Evolutionary conservation across 2,113 vertebrate species (phyloP), one percentile per base, ranked within the genome.

Genomic region (Prunella himalayana): DNA sequence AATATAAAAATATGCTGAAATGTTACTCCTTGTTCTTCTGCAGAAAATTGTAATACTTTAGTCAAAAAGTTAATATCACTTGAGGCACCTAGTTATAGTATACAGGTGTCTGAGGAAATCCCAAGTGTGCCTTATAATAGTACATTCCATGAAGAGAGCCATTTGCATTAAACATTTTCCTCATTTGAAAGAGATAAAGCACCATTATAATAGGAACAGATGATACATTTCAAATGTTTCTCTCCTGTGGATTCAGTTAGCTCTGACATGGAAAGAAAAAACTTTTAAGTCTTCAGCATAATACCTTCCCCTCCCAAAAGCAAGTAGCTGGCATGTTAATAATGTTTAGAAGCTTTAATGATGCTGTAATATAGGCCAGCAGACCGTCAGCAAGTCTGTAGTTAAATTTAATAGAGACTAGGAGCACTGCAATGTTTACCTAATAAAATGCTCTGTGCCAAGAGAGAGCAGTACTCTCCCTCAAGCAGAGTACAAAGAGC

Each of bases 91-190:
- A 54, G 59, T 49, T 80, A 49, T 5, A 30, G 42, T 13, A 50
- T 47, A 86, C 22, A 65, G 15, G 53, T 85, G 71, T 81, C 83
- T 85, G 57, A 82, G 51, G 51, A 84, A 84, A 83, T 82, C 66
- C 39, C 35, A 86, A 83, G 44, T 45, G 80, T 77, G 59, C 31
- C 6, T 2, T 72, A 37, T 75, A 90, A 82, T 20, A 86, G 44
- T 70, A 75, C 28, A 41, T 88, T 95, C 79, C 68, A 60, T 66
- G 30, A 39, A 94, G 71, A 82, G 31, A 91, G 23, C 5, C 54
- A 86, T 88, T 94, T 95, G 72, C 70, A 91, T 95, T 94, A 84
- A 91, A 83, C 30, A 37, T 72, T 91, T 88, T 59, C 28, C 65
- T 90, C 37, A 76, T 92, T 92, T 94, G 63, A 90, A 96, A 90